Conservation (phyloP, 1,140 invertebrate genomes). For the Anastrepha obliqua region DNA sequence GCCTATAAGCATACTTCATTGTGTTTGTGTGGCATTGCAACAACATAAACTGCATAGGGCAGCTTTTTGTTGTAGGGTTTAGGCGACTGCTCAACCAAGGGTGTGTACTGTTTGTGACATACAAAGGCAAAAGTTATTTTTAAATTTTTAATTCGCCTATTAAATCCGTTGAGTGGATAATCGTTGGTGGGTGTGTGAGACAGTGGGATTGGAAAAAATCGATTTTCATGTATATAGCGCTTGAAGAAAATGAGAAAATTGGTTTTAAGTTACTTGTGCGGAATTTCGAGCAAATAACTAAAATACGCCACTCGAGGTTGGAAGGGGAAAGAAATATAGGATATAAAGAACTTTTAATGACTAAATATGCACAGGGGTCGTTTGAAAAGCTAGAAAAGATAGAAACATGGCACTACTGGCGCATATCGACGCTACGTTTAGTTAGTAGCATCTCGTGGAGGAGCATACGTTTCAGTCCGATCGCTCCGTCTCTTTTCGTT, state of each 20-base stretch:
- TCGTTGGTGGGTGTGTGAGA: not conserved
- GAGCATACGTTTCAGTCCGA: no score
- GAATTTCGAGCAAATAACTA: not conserved
- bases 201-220: not conserved
- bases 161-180: conserved; percentile 22
- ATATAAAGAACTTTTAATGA: no score
- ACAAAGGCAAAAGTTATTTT: conserved; percentile 23
- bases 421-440: no score
- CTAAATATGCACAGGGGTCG: no score
- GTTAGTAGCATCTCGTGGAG: no score
- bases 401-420: no score
- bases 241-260: not conserved
- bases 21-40: not conserved
- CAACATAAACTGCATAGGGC: not conserved
- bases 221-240: not conserved
- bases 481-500: no score
- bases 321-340: no score
- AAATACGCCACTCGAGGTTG: no score
- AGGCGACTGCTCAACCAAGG: not conserved
- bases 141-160: conserved; percentile 45
- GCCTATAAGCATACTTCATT: not conserved
- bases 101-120: not conserved
- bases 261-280: not conserved
- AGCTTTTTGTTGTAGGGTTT: not conserved
- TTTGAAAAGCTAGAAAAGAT: no score